These are phyloP conservation scores for Nylanderia fulva DNA, from an alignment of 1,140 invertebrate genomes.

Conservation along the genomic window DNA sequence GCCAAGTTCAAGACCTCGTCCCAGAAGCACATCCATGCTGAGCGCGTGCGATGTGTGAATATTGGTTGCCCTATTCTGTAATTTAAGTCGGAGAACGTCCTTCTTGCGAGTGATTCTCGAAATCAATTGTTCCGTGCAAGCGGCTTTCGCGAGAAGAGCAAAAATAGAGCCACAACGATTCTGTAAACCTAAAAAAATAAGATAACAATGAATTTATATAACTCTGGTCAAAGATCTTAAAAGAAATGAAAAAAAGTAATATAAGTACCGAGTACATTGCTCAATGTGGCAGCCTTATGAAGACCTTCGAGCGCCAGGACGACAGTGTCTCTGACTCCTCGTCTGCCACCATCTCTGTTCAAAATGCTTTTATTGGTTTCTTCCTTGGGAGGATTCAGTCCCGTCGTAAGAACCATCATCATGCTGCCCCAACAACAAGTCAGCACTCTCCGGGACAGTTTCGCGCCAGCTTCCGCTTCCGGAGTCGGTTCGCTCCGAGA, in stretches of 20 bases:
- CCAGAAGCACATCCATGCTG: slow-evolving; percentile 94
- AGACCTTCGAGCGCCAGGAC: slow-evolving; percentile 93
- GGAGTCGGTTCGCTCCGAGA: slow-evolving; percentile 89
- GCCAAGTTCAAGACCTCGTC: slow-evolving; percentile 94
- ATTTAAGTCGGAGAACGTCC: slow-evolving; percentile 82
- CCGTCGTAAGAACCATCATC: slow-evolving; percentile 93
- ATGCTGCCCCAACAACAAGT: slow-evolving; percentile 97
- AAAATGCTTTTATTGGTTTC: slow-evolving; percentile 82
- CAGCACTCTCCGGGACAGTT: slow-evolving; percentile 90
- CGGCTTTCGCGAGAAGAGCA: slow-evolving; percentile 91
- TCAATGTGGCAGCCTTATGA: slow-evolving; percentile 92
- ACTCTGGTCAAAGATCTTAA: background rate
- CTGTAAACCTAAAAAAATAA: slow-evolving; percentile 88
- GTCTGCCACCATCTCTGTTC: slow-evolving; percentile 86
- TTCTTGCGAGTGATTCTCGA: slow-evolving; percentile 84
- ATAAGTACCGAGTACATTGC: slow-evolving; percentile 88
- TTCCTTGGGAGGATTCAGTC: slow-evolving; percentile 87
- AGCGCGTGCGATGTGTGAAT: slow-evolving; percentile 94
- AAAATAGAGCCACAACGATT: slow-evolving; percentile 94
- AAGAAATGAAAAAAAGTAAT: background rate
- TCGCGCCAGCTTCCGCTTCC: slow-evolving; percentile 90
- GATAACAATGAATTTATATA: background rate
- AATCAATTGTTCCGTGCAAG: slow-evolving; percentile 89
- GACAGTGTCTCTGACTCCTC: slow-evolving; percentile 91
- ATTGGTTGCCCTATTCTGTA: slow-evolving; percentile 88